phyloP scores from a whole-genome alignment of 2,113 vertebrate genomes.

The Datnioides undecimradiatus region DNA sequence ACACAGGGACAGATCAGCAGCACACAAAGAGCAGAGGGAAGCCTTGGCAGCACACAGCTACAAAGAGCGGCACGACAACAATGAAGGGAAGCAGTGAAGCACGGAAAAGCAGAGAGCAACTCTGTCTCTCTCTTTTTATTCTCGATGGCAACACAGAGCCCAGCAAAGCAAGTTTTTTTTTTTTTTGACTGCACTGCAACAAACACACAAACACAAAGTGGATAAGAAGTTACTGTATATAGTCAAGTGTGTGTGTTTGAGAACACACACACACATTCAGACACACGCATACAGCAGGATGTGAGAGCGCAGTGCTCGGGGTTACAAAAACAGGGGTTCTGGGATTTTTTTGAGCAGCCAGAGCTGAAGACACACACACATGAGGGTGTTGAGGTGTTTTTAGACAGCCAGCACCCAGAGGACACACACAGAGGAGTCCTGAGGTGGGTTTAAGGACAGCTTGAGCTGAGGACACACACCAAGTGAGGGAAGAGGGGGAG shows the following conservation, averaged over 20 bases:
- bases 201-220: constrained; percentile 56
- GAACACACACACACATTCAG: constrained; percentile 30
- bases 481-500: constrained; percentile 34
- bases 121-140: constrained; percentile 47
- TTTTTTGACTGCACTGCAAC: constrained; percentile 76
- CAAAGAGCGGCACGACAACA: constrained; percentile 64
- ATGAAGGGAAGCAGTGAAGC: constrained; percentile 63
- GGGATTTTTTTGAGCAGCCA: constrained; percentile 62
- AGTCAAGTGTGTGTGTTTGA: constrained; percentile 40
- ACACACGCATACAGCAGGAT: constrained; percentile 43
- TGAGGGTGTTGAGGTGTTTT: constrained; percentile 52
- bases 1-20: constrained; percentile 51
- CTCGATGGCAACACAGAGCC: constrained; percentile 50
- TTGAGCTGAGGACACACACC: constrained; percentile 63
- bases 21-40: constrained; percentile 63
- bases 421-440: constrained; percentile 55
- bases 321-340: constrained; percentile 45
- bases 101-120: constrained; percentile 46
- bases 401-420: constrained; percentile 49
- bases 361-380: constrained; percentile 63
- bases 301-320: constrained; percentile 45
- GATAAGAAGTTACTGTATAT: constrained; percentile 50
- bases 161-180: constrained; percentile 66
- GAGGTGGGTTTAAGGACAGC: constrained; percentile 50
- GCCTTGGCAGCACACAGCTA: constrained; percentile 62